Evolutionary conservation across 2,888 invertebrate species (phyloP).

Genomic region (Callosobruchus maculatus): DNA sequence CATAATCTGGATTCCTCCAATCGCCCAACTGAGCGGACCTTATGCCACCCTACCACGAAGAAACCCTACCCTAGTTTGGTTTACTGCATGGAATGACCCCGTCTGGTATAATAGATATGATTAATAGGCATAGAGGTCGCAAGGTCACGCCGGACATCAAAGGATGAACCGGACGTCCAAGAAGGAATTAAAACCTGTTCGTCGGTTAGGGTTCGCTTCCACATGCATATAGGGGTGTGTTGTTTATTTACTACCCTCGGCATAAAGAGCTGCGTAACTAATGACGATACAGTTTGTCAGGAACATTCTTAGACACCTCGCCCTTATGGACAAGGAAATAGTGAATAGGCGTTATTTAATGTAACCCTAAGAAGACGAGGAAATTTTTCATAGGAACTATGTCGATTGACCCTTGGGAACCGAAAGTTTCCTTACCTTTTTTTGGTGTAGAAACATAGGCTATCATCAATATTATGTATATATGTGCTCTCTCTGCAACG

Average conservation of each 20-base stretch:
- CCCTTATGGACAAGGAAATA: neutral
- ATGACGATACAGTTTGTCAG: slow-evolving; percentile 20
- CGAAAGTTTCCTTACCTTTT: neutral
- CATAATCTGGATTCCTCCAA: slow-evolving; percentile 46
- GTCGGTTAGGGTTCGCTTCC: slow-evolving; percentile 36
- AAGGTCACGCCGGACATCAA: slow-evolving; percentile 49
- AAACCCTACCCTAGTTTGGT: slow-evolving; percentile 15
- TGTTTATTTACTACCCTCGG: slow-evolving; percentile 43
- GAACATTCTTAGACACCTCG: neutral
- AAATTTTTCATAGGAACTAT: slow-evolving; percentile 12
- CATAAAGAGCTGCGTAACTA: slow-evolving; percentile 43
- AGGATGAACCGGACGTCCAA: slow-evolving; percentile 46
- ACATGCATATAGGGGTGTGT: slow-evolving; percentile 40
- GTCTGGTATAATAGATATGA: slow-evolving; percentile 48
- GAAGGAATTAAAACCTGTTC: slow-evolving; percentile 45
- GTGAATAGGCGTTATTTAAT: neutral
- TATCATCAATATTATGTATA: too few species aligned
- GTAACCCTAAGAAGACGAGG: neutral
- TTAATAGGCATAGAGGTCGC: slow-evolving; percentile 50
- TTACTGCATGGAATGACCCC: slow-evolving; percentile 41
- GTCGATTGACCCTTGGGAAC: slow-evolving; percentile 17
- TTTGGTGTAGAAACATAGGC: neutral
- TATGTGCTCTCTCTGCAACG: too few species aligned
- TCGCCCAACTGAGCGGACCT: slow-evolving; percentile 23
- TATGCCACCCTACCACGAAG: neutral